A percentile compares a stretch with the other conserved stretches of the same genome.
Conservation (phyloP, 2,113 vertebrate species). For the Panthera uncia region DNA sequence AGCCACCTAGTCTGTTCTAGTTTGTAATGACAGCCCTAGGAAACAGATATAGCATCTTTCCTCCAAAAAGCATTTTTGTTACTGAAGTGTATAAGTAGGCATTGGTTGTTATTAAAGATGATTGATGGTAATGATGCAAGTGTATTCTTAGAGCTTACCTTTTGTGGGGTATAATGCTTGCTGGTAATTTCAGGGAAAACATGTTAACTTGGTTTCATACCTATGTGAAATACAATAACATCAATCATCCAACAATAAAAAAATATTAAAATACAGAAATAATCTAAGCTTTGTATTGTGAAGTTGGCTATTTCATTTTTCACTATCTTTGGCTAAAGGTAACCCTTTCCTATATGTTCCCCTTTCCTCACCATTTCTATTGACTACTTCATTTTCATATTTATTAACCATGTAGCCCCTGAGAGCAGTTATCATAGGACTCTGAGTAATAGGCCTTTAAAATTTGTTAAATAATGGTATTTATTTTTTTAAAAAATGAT, state of each 20-base stretch:
- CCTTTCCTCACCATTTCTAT: neutral
- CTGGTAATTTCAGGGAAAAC: neutral
- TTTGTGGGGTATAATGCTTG: neutral
- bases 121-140: neutral
- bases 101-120: neutral
- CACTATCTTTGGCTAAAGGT: neutral
- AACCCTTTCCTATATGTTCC: neutral
- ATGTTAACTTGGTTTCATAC: neutral
- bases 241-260: neutral
- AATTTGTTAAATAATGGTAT: neutral
- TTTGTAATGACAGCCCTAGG: neutral
- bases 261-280: neutral
- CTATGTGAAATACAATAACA: neutral
- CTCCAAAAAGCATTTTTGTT: neutral
- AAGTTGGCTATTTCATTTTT: neutral
- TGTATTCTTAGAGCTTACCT: neutral
- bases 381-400: neutral
- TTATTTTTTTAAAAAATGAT: neutral
- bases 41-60: neutral
- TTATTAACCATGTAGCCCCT: neutral
- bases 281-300: neutral
- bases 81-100: neutral
- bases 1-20: neutral
- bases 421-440: neutral
- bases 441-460: neutral